These are phyloP conservation scores for Dipodomys spectabilis DNA, from an alignment of 2,113 vertebrate genomes.

Conservation along the genomic window DNA sequence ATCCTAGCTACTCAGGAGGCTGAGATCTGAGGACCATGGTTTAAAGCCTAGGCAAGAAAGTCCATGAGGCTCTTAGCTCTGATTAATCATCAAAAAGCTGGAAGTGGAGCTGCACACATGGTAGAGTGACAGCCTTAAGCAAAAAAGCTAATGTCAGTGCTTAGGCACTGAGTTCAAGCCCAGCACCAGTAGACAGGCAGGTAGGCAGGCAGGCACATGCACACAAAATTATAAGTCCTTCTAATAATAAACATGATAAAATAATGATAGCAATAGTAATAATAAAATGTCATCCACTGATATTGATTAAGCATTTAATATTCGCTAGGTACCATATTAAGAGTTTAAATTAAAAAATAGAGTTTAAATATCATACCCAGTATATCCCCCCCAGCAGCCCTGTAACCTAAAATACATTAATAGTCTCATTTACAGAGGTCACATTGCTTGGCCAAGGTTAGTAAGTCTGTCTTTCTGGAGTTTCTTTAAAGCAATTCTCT, in stretches of 20 bases:
- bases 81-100: too few relatives aligned
- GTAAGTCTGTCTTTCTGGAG: neutral
- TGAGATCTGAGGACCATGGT: too few relatives aligned
- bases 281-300: neutral
- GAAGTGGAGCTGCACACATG: too few relatives aligned
- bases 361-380: neutral
- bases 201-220: too few relatives aligned
- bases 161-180: too few relatives aligned
- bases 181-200: too few relatives aligned
- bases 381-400: neutral
- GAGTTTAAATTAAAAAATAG: neutral
- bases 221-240: neutral
- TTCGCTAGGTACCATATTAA: neutral
- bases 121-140: too few relatives aligned
- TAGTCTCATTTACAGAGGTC: neutral
- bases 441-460: neutral
- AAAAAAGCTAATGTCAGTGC: too few relatives aligned
- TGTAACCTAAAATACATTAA: neutral
- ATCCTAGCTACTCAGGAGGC: too few relatives aligned
- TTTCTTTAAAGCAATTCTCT: conserved; percentile 13
- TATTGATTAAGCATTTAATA: neutral
- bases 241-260: neutral
- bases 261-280: neutral
- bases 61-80: too few relatives aligned
- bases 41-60: too few relatives aligned